Conservation (phyloP, 2,113 vertebrate species). For the Craseonycteris thonglongyai region DNA sequence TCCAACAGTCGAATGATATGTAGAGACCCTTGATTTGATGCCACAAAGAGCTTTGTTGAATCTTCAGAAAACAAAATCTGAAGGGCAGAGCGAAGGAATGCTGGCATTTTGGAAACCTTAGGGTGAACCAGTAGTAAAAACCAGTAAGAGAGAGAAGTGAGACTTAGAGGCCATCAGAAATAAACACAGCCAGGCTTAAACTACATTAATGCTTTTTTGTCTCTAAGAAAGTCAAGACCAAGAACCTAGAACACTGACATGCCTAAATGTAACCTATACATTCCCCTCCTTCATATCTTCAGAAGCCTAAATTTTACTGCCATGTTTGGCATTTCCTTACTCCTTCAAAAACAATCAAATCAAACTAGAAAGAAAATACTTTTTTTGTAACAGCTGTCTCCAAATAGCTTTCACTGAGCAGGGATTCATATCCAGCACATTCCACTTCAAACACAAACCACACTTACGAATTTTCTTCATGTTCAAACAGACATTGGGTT, state of each 20-base stretch:
- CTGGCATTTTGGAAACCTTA: slow-evolving; percentile 87
- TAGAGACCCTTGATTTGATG: slow-evolving; percentile 81
- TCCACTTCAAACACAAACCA: not conserved
- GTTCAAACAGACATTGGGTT: accelerated
- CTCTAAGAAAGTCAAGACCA: not conserved
- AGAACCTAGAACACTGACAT: not conserved
- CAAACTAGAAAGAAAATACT: not conserved
- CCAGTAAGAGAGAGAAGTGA: not conserved
- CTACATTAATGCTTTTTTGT: not conserved
- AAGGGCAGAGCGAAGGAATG: slow-evolving; percentile 79
- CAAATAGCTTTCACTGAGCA: not conserved
- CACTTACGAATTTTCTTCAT: not conserved
- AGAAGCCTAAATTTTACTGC: not conserved
- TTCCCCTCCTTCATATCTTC: not conserved
- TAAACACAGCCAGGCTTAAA: not conserved
- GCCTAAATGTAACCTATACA: not conserved
- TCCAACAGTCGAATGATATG: slow-evolving; percentile 81
- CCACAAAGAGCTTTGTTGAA: slow-evolving; percentile 86
- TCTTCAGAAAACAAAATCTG: slow-evolving; percentile 91
- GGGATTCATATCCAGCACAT: not conserved
- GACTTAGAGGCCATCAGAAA: not conserved
- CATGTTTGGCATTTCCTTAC: not conserved
- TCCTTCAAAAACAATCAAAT: not conserved
- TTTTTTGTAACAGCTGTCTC: not conserved
- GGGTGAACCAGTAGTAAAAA: not conserved